Percentiles rank a stretch among this genome's conserved stretches.
Evolutionary conservation across 1,140 invertebrate species (phyloP).

Genomic region (Drosophila orosa): DNA sequence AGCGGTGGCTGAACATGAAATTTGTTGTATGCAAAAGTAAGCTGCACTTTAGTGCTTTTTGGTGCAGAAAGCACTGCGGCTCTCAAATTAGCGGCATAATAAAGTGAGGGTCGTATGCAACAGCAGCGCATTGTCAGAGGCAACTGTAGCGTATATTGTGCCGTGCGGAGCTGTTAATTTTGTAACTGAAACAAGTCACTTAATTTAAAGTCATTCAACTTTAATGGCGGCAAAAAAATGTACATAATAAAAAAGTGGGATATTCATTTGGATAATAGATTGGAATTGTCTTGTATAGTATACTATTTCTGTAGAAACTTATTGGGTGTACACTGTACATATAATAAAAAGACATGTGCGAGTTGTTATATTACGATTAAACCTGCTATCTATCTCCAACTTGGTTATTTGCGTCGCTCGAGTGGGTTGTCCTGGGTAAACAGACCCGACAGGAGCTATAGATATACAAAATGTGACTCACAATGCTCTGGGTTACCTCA

Average conservation of each 20-base stretch:
- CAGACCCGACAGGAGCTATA: not conserved
- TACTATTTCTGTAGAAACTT: not conserved
- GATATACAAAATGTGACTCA: not conserved
- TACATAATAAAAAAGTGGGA: not conserved
- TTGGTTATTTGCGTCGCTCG: not conserved
- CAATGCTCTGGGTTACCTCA: not conserved
- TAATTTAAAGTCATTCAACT: not conserved
- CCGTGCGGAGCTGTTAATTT: conserved; percentile 4
- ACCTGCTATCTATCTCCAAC: not conserved
- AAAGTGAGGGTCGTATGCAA: conserved; percentile 34
- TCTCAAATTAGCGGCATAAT: conserved; percentile 72
- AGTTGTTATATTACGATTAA: not conserved
- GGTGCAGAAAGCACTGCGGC: conserved; percentile 64
- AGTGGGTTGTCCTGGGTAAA: not conserved
- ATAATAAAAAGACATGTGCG: not conserved
- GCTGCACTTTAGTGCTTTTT: conserved; percentile 71
- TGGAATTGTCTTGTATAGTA: not conserved
- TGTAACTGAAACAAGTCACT: conserved; percentile 1
- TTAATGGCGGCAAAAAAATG: not conserved
- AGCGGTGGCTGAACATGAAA: conserved; percentile 42
- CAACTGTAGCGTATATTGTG: conserved; percentile 9
- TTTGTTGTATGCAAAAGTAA: conserved; percentile 68
- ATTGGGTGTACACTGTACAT: no score
- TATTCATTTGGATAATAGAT: not conserved
- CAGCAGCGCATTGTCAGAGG: conserved; percentile 13